phyloP scores from a whole-genome alignment of 2,797 vertebrate genomes.

The Ptychobarbus kaznakovi region DNA sequence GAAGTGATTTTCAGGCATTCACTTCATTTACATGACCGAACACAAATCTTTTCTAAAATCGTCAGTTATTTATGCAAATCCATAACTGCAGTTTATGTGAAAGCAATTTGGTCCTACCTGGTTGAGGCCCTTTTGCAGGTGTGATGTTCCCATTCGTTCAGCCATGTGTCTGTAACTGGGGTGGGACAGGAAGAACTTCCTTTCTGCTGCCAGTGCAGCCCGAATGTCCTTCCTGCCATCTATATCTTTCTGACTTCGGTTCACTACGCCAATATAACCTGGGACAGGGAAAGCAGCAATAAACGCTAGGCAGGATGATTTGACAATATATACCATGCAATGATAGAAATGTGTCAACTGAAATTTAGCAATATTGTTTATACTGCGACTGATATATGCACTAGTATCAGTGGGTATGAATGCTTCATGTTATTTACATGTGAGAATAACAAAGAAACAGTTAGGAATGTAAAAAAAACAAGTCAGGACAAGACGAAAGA shows the following conservation, averaged over 20 bases:
- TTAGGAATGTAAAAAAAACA: background rate
- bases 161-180: conserved; percentile 93
- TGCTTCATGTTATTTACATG: background rate
- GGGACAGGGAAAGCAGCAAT: conserved; percentile 7
- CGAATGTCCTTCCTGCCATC: conserved; percentile 97
- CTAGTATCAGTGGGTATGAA: background rate
- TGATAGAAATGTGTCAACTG: background rate
- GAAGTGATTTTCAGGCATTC: background rate
- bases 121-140: conserved; percentile 91
- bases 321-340: background rate
- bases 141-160: conserved; percentile 94
- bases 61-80: background rate
- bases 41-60: background rate
- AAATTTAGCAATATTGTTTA: background rate
- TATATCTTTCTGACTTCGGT: conserved; percentile 98
- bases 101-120: conserved; percentile 79
- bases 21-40: background rate
- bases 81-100: background rate
- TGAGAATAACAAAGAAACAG: background rate
- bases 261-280: conserved; percentile 98
- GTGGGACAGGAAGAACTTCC: conserved; percentile 98
- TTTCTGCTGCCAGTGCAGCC: conserved; percentile 89
- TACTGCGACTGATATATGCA: background rate
- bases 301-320: background rate
- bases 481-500: background rate